phyloP scores from a whole-genome alignment of 2,797 vertebrate species.

The Otus scops region DNA sequence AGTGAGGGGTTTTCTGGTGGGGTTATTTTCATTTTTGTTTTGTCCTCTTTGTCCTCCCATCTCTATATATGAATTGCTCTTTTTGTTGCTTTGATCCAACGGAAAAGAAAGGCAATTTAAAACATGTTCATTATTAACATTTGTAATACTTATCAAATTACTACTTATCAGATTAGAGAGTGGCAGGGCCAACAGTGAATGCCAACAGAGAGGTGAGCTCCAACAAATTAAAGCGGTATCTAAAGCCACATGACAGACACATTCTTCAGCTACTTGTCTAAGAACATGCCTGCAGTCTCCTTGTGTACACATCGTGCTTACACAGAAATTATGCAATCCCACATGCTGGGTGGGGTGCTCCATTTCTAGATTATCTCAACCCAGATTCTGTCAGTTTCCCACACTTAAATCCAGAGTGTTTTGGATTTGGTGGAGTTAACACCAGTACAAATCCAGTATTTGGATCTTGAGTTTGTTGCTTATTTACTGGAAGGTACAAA shows the following conservation, averaged over 20 bases:
- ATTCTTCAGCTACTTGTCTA: not conserved
- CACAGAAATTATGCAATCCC: not conserved
- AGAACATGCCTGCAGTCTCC: not conserved
- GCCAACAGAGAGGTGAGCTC: not conserved
- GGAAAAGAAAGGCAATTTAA: not conserved
- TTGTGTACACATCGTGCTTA: fast-evolving
- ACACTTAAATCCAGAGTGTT: not conserved
- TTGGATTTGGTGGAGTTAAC: not conserved
- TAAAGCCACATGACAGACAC: not conserved
- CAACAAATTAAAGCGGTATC: not conserved
- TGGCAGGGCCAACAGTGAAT: not conserved
- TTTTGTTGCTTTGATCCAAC: not conserved
- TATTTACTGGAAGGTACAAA: not conserved
- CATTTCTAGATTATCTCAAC: not conserved
- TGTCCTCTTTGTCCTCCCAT: not conserved
- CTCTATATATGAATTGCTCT: not conserved
- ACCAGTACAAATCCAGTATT: not conserved
- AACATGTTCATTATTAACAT: not conserved
- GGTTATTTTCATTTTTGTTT: not conserved
- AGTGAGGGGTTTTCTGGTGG: not conserved
- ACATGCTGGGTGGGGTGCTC: not conserved
- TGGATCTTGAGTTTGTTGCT: not conserved
- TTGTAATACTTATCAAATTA: not conserved
- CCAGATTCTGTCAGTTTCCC: not conserved
- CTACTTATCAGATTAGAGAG: not conserved